These are phyloP conservation scores for Leptinotarsa lineolata DNA, from an alignment of 1,140 invertebrate species.

Conservation along the genomic window DNA sequence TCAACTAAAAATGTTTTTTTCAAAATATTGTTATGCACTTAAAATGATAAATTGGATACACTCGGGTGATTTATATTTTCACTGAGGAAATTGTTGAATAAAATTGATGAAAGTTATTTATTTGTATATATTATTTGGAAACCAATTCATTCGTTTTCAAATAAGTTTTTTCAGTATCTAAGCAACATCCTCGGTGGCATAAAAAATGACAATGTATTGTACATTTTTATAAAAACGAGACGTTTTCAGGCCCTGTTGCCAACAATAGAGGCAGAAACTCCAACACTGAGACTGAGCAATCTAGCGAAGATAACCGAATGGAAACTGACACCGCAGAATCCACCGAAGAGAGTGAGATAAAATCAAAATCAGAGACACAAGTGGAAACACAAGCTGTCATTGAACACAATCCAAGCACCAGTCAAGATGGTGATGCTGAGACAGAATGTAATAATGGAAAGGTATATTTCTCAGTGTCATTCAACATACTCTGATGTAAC, in stretches of 20 bases:
- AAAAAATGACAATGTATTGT: no score
- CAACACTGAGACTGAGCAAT: conserved; percentile 12
- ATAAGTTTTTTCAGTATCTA: no score
- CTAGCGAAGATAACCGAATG: conserved; percentile 25
- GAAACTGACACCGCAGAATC: conserved; percentile 25
- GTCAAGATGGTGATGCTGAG: background rate
- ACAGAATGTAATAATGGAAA: background rate
- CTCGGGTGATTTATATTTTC: no score
- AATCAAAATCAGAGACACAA: conserved; percentile 5
- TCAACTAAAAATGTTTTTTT: no score
- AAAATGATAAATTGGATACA: no score
- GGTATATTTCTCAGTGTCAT: background rate
- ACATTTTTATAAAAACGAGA: background rate
- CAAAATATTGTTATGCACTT: no score
- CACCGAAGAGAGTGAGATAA: conserved; percentile 22
- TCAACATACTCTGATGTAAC: no score
- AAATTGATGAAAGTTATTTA: no score
- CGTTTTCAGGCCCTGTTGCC: background rate
- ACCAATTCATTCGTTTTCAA: no score
- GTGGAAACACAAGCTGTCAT: conserved; percentile 25
- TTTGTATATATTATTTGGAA: no score
- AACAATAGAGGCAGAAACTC: background rate
- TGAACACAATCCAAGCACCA: conserved; percentile 22
- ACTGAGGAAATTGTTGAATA: no score
- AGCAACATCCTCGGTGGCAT: no score